Base-by-base conservation (phyloP, 1,140 invertebrate species). In the Drosophila carrolli region DNA sequence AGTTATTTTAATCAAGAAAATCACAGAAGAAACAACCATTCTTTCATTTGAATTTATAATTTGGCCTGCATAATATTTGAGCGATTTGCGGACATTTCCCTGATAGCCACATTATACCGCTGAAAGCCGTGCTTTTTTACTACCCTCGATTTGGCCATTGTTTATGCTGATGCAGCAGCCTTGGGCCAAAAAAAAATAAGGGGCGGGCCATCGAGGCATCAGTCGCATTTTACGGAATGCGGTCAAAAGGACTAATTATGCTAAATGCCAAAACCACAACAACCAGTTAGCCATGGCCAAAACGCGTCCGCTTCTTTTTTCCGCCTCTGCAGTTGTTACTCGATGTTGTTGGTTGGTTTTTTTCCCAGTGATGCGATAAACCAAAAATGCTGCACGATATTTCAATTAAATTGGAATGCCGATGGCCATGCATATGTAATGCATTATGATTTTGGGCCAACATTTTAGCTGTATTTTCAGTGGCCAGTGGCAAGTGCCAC, bases 231-330 rank as follows among this genome's bases (percentile, higher is more conserved):
- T 62, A 68, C 58, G 68, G 71, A 88, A 81, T 78, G 84, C 84
- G 84, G 84, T 89, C 73, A 70, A 60, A 83, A 61, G 65, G 68
- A 89, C 84, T 88, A 88, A 88, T 88, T 88, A 88, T 88, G 80
- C 84, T 89, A 88, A 88, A 88, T 70, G 85, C 65, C 66, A 63
- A 80, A 89, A 61, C 84, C 84, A 80, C 84, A 88, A 62, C 76
- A 73, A 82, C 83, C 82, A 86, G 84, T 88, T 80, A 83, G 67
- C 84, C 79, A 79, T 77, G 63, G 59, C 61, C 71, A 66, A 56
- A 37, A 72, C 23, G 40, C 37, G 27, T 14, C 9, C 48, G 48
- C 60, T 60, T 54, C 59, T 58, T 37, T 62, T 40, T 27, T 46
- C 55, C 32, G 48, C 16, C 43, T 23, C 35, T 47, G 44, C 13